Evolutionary conservation across 2,113 vertebrate genomes (phyloP).

Genomic region (Lampris incognitus): DNA sequence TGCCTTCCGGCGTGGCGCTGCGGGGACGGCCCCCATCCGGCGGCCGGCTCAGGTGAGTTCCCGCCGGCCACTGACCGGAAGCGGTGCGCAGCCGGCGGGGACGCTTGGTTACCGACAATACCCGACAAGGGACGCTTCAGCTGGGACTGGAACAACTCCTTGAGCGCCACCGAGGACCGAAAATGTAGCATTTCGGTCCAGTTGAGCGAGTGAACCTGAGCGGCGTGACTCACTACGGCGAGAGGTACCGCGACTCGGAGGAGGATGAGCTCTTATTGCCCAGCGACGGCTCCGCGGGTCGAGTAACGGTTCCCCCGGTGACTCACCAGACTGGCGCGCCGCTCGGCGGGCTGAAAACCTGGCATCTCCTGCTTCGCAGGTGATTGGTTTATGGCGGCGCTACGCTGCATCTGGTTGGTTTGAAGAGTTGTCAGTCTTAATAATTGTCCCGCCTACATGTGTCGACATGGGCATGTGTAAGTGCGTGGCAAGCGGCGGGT

Average conservation of each 20-base stretch:
- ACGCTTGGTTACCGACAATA: conserved; percentile 40
- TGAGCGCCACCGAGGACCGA: conserved; percentile 74
- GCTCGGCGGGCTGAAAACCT: conserved; percentile 20
- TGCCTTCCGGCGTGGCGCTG: conserved; percentile 1
- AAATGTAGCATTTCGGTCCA: conserved; percentile 80
- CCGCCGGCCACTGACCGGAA: conserved; percentile 39
- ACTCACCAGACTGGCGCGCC: conserved; percentile 16
- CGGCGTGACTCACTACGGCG: not conserved
- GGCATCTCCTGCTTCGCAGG: not conserved
- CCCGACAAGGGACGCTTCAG: conserved; percentile 68
- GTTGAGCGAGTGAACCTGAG: not conserved
- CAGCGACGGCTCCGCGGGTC: conserved; percentile 5
- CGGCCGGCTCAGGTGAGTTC: conserved; percentile 2
- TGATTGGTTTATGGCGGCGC: not conserved
- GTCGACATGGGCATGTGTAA: too few species aligned
- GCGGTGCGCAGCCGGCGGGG: conserved; percentile 53
- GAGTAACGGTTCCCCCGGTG: conserved; percentile 48
- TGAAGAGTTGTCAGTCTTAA: conserved; percentile 29
- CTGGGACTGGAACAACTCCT: conserved; percentile 73
- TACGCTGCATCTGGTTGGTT: conserved; percentile 28
- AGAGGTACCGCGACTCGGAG: too few species aligned
- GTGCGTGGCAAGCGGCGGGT: too few species aligned
- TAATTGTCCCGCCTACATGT: not conserved
- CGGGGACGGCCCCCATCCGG: conserved; percentile 37
- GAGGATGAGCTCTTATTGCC: too few species aligned